A percentile compares a stretch with the other conserved stretches of the same genome.
Evolutionary conservation across 2,113 vertebrate genomes (phyloP).

Genomic region (Nipponia nippon): DNA sequence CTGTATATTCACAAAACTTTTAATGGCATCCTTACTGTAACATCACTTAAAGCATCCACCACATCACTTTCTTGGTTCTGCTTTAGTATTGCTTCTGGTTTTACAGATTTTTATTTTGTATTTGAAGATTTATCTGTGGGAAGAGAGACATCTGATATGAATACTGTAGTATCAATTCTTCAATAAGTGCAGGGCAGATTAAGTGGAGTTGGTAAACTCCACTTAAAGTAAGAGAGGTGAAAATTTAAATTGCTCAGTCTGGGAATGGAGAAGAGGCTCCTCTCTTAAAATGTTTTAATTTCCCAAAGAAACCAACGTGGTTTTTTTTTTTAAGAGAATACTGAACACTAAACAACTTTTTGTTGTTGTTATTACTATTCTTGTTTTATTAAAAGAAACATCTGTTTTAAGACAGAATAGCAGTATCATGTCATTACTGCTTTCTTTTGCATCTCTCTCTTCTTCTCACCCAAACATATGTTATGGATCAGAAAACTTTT

Average conservation of each 20-base stretch:
- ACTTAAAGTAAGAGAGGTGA: background rate
- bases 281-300: background rate
- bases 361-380: background rate
- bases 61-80: background rate
- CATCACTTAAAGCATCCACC: background rate
- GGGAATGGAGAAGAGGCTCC: background rate
- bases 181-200: background rate
- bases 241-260: background rate
- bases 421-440: background rate
- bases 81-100: background rate
- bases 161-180: background rate
- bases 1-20: background rate
- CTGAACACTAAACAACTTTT: background rate
- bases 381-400: conserved; percentile 46
- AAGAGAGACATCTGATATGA: background rate
- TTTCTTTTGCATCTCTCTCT: conserved; percentile 17
- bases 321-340: background rate
- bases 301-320: background rate
- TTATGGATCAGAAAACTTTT: conserved; percentile 27
- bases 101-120: background rate
- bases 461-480: conserved; percentile 18
- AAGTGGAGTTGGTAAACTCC: background rate
- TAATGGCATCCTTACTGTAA: background rate
- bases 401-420: conserved; percentile 20
- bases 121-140: background rate